Conservation (phyloP, 2,888 invertebrate species). For the Aplocera efformata region DNA sequence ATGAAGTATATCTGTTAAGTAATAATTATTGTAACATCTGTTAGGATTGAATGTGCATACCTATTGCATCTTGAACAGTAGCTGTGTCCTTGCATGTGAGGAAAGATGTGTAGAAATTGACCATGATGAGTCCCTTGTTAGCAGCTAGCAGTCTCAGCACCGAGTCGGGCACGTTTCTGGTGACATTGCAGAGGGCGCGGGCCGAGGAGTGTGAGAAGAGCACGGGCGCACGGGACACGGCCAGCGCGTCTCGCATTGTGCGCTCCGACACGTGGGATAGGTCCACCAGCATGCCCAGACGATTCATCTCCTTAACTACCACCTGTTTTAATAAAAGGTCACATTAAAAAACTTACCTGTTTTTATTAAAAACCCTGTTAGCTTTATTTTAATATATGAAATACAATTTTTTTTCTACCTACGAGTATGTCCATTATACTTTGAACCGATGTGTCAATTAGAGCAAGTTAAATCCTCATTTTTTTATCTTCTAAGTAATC, state of each 20-base stretch:
- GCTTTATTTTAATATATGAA: too few relatives aligned
- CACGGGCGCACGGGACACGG: constrained; percentile 89
- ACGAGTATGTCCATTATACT: too few relatives aligned
- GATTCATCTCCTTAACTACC: constrained; percentile 93
- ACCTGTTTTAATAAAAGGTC: constrained; percentile 65
- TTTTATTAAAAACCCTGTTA: too few relatives aligned
- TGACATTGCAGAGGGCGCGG: constrained; percentile 88
- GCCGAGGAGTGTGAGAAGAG: constrained; percentile 93
- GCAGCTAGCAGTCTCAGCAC: constrained; percentile 86
- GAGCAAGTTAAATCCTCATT: too few relatives aligned
- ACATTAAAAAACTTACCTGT: too few relatives aligned
- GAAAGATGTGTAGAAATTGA: constrained; percentile 91
- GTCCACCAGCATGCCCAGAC: constrained; percentile 93
- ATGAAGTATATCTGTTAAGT: too few relatives aligned
- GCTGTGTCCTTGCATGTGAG: constrained; percentile 87
- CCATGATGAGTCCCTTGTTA: constrained; percentile 92
- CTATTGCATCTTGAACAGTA: constrained; percentile 89
- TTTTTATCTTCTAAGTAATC: too few relatives aligned
- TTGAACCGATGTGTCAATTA: too few relatives aligned
- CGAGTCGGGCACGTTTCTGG: constrained; percentile 90
- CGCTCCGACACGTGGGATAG: constrained; percentile 89
- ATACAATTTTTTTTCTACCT: too few relatives aligned
- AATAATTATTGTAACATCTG: too few relatives aligned
- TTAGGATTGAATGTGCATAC: too few relatives aligned
- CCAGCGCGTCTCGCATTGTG: constrained; percentile 90